A percentile compares a stretch with the other conserved stretches of the same genome.
These are phyloP conservation scores for Entelurus aequoreus DNA, from an alignment of 2,113 vertebrate genomes.

Conservation along the genomic window DNA sequence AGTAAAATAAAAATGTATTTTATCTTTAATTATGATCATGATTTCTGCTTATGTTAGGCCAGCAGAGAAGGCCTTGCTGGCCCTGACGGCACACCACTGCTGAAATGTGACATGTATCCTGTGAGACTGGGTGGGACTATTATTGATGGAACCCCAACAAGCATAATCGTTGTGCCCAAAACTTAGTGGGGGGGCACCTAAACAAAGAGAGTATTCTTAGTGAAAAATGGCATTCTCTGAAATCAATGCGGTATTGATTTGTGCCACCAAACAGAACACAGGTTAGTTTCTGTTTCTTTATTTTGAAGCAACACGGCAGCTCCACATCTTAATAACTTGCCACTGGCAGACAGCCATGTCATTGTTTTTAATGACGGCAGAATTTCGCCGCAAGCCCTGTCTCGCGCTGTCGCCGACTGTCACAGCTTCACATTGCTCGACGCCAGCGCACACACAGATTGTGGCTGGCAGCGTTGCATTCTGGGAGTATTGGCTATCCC, in stretches of 20 bases:
- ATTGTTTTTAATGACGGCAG: not conserved
- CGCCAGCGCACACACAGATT: conserved; percentile 41
- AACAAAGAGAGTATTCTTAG: not conserved
- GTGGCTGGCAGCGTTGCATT: conserved; percentile 60
- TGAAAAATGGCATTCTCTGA: conserved; percentile 2
- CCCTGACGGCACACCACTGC: too few relatives aligned
- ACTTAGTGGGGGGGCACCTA: not conserved
- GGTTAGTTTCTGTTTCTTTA: not conserved
- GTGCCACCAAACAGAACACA: not conserved
- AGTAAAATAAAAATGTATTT: too few relatives aligned
- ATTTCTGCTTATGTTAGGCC: too few relatives aligned
- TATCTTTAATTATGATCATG: too few relatives aligned
- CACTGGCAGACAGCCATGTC: conserved; percentile 7
- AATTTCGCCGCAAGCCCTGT: conserved; percentile 22
- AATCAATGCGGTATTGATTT: conserved; percentile 23
- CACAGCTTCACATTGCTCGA: conserved; percentile 30
- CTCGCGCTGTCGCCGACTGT: conserved; percentile 6
- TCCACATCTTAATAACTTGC: not conserved
- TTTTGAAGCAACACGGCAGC: not conserved
- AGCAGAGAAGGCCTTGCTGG: too few relatives aligned
- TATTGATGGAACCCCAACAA: too few relatives aligned
- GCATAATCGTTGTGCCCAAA: too few relatives aligned
- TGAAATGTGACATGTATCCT: too few relatives aligned
- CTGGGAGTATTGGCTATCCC: conserved; percentile 59
- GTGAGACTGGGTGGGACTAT: too few relatives aligned